Base-by-base conservation (phyloP, 2,888 invertebrate species). In the Tipula helvola region DNA sequence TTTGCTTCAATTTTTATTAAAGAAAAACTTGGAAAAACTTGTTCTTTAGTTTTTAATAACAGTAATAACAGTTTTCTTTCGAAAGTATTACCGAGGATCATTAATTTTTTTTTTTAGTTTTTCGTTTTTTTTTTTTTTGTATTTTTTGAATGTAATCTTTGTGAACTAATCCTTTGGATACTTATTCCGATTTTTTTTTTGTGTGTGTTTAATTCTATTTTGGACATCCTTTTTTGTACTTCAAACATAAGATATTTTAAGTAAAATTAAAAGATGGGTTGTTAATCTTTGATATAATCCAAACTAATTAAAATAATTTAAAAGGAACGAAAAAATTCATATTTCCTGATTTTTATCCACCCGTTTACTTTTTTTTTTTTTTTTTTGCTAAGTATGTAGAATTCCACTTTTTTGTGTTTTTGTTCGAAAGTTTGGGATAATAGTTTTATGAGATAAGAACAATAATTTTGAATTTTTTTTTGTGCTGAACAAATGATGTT, bases 1-100 rank as follows among this genome's bases (percentile, higher is more conserved):
- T 84, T 39, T 84, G 39, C 36, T 84, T 84, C 84, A 39, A 39
- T 84, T 41, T 39, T 36, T 84, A 39, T 84, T 84, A 84, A 84
- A 39, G 41, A 7, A 84, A 84, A 84, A 83, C 12, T 36, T 83
- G 83, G 36, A 36, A 85, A 83, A 85, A 85, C 42, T 85, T 85
- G 85, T 42, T 42, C 85, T 85, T 28, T 85, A 85, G 85, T 85
- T 85, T 85, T 42, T 85, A 85, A 85, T 85, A 85, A 85, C 85
- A 85, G 85, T 85, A 85, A 85, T 85, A 85, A 85, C 42, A 85
- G 85, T 85, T 85, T 84, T 85, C 42, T 85, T 42, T 85, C 18
- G 12, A 85, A 85, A 85, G 85, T 85, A 85, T 85, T 85, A 85
- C 85, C 42, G 85, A 85, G 85, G 85, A 85, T 85, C 85, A 85